Base-by-base conservation (phyloP, 1,140 invertebrate species). In the Cydia amplana region DNA sequence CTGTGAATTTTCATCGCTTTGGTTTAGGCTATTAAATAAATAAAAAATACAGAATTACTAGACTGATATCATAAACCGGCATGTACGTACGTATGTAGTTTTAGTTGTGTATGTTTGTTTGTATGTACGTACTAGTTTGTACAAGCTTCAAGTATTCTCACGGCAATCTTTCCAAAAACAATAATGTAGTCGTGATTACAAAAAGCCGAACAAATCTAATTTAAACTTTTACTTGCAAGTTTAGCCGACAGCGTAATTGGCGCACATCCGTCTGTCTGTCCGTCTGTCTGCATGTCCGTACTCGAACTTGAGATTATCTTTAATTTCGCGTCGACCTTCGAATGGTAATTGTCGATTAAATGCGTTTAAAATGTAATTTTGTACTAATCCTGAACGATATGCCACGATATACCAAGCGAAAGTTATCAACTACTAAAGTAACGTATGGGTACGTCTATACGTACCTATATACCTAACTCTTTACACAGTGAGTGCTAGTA, bases 191-290 rank as follows among this genome's bases (percentile, higher is more conserved):
- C 18, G 55, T 23, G 18, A 23, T 51, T 32, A 18, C 51, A 20
- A 60, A 28, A 72, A 77, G 72, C 74, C 74, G 74, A 80, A 79
- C 81, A 82, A 82, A 83, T 85, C 85, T 88, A 87, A 86, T 82
- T 86, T 82, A 76, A 80, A 81, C 63, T 86, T 83, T 84, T 76
- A 85, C 83, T 86, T 84, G 81, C 77, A 78, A 79, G 74, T 76
- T 80, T 78, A 82, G 79, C 77, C 70, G 87, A 89, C 87, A 86
- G 83, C 65, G 86, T 89, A 89, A 89, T 89, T 89, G 83, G 85
- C 79, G 78, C 72, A 81, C 78, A 87, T 89, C 86, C 86, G 86
- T 80, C 80, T 72, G 85, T 73, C 76, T 73, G 77, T 74, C 67
- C 63, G 78, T 83, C 78, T 74, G 84, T 85, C 80, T 77, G 72